These are phyloP conservation scores for Acanthopleura granulata DNA, from an alignment of 2,888 invertebrate genomes.

Conservation along the genomic window DNA sequence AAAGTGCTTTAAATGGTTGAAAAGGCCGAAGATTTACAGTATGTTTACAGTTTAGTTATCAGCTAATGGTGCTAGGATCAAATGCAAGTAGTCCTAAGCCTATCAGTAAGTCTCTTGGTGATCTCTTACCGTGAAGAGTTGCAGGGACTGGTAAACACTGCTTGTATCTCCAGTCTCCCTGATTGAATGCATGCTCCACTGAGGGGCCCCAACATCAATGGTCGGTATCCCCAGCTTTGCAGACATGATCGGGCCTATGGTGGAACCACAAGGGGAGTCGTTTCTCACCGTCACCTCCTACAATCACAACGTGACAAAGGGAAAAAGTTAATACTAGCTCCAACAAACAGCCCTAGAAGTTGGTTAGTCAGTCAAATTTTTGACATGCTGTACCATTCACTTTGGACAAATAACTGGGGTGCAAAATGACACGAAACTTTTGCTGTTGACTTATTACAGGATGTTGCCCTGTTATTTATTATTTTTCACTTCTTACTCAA, in stretches of 20 bases:
- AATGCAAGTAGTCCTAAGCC: neutral
- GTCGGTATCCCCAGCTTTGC: slow-evolving; percentile 71
- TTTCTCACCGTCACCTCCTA: slow-evolving; percentile 72
- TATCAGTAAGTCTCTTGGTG: neutral
- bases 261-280: slow-evolving; percentile 72
- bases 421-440: too few relatives aligned
- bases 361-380: too few relatives aligned
- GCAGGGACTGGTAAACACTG: slow-evolving; percentile 68
- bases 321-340: too few relatives aligned
- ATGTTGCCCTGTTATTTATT: too few relatives aligned
- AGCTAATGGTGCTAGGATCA: neutral
- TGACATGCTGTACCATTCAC: too few relatives aligned
- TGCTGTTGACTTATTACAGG: too few relatives aligned
- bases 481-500: too few relatives aligned
- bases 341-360: too few relatives aligned
- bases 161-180: slow-evolving; percentile 71
- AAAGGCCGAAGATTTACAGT: too few relatives aligned
- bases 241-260: slow-evolving; percentile 73
- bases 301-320: slow-evolving; percentile 18
- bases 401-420: too few relatives aligned
- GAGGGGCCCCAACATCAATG: slow-evolving; percentile 72
- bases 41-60: too few relatives aligned
- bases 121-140: slow-evolving; percentile 67
- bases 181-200: slow-evolving; percentile 73
- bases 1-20: too few relatives aligned